Base-by-base conservation (phyloP, 2,113 vertebrate genomes). In the Oxyruncus cristatus region DNA sequence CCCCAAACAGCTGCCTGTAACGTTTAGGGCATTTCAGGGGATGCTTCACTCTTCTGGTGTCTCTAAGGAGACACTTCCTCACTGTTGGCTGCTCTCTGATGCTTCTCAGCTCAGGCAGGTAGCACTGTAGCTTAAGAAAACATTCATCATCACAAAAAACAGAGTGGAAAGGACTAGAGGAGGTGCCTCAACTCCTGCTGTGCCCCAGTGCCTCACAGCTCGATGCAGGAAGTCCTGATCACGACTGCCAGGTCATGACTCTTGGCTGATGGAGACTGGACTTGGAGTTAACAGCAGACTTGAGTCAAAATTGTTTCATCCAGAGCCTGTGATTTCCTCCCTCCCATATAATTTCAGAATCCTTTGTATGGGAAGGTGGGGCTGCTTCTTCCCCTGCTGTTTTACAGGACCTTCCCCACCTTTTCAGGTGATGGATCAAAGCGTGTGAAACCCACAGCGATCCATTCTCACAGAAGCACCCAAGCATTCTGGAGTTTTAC, bases 1-100 rank as follows among this genome's bases (percentile, higher is more conserved):
- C 73, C 42, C 68, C 33, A 9, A 95, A 92, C 6, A 82, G 81
- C 81, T 70, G 27, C 47, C 72, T 76, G 5, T 23, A 71, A 88
- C 66, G 58, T 70, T 94, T n/a, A 72, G 1, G 11, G 41, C 0
- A 0, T 73, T 90, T 46, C n/a, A 58, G 11, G 28, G 56, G 89
- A 67, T 68, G 70, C 42, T 92, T 65, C 59, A 26, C 28, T 86
- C 85, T 19, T 32, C 67, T 59, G 55, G 55, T 1, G 33, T 17
- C 70, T 77, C 81, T 92, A 63, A 35, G 4, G 85, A 90, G 75
- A 83, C 33, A 17, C 15, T 37, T 91, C 27, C 74, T 79, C 63
- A 26, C 58, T 39, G 42, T 2, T 79, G 73, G 81, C 46, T 92
- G 92, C 85, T 85, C 89, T 89, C 66, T 85, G 84, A 78, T 79